Conservation (phyloP, 2,888 invertebrate genomes). For the Polyommatus iphigenia region DNA sequence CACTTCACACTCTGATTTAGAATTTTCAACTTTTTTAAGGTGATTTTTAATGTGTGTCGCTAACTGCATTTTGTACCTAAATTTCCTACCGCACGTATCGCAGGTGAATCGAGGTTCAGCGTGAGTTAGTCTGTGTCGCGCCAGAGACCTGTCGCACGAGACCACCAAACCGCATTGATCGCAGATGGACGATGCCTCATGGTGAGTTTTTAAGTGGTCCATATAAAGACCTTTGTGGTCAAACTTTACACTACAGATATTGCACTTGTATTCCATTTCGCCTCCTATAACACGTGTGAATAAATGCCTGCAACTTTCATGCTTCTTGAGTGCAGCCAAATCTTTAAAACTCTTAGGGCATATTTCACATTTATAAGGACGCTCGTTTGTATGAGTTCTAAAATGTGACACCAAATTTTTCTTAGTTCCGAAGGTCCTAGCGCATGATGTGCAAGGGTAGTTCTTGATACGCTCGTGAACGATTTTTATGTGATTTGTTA, state of each 20-base stretch:
- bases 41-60: slow-evolving; percentile 28
- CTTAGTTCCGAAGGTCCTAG: slow-evolving; percentile 43
- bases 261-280: slow-evolving; percentile 37
- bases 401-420: slow-evolving; percentile 43
- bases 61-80: slow-evolving; percentile 35
- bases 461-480: slow-evolving; percentile 44
- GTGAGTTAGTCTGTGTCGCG: slow-evolving; percentile 42
- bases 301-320: slow-evolving; percentile 20
- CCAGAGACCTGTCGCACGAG: slow-evolving; percentile 40
- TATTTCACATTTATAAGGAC: slow-evolving; percentile 41
- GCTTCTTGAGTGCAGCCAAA: not conserved
- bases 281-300: slow-evolving; percentile 9
- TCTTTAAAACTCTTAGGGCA: slow-evolving; percentile 36
- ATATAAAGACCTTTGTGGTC: slow-evolving; percentile 29
- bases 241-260: slow-evolving; percentile 37
- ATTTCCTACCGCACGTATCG: slow-evolving; percentile 38
- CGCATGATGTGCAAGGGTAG: slow-evolving; percentile 43
- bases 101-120: slow-evolving; percentile 37
- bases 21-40: not conserved
- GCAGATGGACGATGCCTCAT: slow-evolving; percentile 37
- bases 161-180: slow-evolving; percentile 41
- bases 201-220: slow-evolving; percentile 36
- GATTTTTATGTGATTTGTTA: slow-evolving; percentile 40
- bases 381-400: slow-evolving; percentile 41
- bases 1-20: not conserved